phyloP scores from a whole-genome alignment of 2,113 vertebrate genomes.

The Ameiurus melas region DNA sequence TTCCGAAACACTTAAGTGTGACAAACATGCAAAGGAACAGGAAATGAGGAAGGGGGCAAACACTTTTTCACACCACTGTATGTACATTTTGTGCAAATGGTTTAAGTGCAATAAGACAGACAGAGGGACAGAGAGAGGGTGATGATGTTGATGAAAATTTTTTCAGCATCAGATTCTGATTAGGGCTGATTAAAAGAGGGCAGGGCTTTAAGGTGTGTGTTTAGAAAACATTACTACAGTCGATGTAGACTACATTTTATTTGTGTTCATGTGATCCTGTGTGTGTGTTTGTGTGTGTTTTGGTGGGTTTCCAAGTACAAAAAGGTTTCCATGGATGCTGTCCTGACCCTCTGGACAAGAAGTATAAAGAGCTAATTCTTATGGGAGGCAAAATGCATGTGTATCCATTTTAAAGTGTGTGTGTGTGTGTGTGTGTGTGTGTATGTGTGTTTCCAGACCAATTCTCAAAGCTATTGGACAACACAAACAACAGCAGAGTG shows the following conservation, averaged over 20 bases:
- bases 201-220: background rate
- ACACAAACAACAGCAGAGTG: constrained; percentile 23
- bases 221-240: background rate
- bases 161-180: background rate
- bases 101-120: background rate
- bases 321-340: constrained; percentile 63
- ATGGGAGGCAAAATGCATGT: constrained; percentile 46
- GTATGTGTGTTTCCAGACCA: constrained; percentile 33
- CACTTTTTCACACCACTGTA: too few species aligned
- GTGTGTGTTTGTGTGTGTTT: background rate
- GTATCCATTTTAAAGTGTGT: constrained; percentile 32
- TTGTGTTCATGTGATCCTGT: background rate
- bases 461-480: constrained; percentile 50
- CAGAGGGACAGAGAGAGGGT: background rate
- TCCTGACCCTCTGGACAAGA: constrained; percentile 60
- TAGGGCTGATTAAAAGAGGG: background rate
- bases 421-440: constrained; percentile 27
- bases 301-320: background rate
- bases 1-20: too few species aligned
- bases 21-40: too few species aligned
- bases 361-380: constrained; percentile 62
- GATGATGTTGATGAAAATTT: background rate
- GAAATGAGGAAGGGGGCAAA: too few species aligned
- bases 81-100: background rate
- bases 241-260: background rate